Conservation (phyloP, 2,888 invertebrate species). For the Amblyteles armatorius region DNA sequence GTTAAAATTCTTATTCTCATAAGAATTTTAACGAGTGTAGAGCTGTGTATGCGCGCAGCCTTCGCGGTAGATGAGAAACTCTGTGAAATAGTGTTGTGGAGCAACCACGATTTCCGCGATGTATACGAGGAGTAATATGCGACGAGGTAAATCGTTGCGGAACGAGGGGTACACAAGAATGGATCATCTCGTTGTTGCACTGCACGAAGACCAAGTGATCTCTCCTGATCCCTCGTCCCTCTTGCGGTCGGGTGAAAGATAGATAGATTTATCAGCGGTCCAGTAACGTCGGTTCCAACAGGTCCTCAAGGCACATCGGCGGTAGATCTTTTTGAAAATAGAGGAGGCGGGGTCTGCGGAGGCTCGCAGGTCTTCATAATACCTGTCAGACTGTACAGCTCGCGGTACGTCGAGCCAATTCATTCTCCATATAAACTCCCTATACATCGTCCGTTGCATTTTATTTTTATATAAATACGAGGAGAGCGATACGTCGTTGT, state of each 20-base stretch:
- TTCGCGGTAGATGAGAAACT: constrained; percentile 9
- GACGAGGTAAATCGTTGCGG: constrained; percentile 39
- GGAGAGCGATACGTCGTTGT: constrained; percentile 48
- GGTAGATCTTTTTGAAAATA: constrained; percentile 29
- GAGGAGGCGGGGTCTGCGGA: constrained; percentile 33
- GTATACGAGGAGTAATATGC: constrained; percentile 32
- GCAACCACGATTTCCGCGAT: neutral
- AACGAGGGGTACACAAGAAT: constrained; percentile 42
- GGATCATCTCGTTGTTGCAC: constrained; percentile 45
- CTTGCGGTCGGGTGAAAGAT: constrained; percentile 5
- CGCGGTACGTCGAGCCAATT: constrained; percentile 32
- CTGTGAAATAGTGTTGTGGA: constrained; percentile 31
- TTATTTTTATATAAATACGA: constrained; percentile 56
- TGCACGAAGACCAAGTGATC: constrained; percentile 17
- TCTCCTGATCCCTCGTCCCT: constrained; percentile 32
- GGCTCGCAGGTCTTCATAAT: constrained; percentile 41
- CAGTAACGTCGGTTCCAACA: neutral
- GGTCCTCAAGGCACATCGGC: neutral
- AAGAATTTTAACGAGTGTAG: no score
- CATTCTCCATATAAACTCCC: constrained; percentile 31
- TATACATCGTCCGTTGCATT: constrained; percentile 33
- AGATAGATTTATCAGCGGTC: constrained; percentile 7
- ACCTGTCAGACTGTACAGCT: constrained; percentile 22
- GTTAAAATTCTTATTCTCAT: no score
- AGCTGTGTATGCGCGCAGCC: neutral